Conservation (phyloP, 2,888 invertebrate species). For the Aspidiotus destructor region DNA sequence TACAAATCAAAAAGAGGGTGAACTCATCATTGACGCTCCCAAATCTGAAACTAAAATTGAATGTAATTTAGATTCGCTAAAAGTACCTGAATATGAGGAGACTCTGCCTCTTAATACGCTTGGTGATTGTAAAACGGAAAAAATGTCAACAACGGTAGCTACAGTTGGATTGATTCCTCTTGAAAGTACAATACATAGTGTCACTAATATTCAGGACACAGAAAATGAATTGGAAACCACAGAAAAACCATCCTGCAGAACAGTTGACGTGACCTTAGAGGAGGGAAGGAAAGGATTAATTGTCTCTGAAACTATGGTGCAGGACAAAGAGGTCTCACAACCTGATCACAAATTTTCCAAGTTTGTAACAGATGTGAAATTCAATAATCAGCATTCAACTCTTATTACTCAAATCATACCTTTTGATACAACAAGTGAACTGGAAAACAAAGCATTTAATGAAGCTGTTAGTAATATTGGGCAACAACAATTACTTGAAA, state of each 20-base stretch:
- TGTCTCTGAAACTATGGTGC: conserved; percentile 45
- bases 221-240: conserved; percentile 40
- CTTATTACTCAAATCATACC: conserved; percentile 42
- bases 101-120: conserved; percentile 37
- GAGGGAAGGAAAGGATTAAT: conserved; percentile 41
- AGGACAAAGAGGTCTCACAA: conserved; percentile 50
- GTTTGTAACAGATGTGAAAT: conserved; percentile 37
- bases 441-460: neutral
- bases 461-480: neutral
- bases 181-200: conserved; percentile 50
- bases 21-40: conserved; percentile 5
- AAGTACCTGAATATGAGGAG: conserved; percentile 39
- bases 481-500: conserved; percentile 40
- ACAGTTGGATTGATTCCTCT: conserved; percentile 41
- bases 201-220: conserved; percentile 43
- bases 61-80: conserved; percentile 37
- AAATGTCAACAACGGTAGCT: conserved; percentile 35
- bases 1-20: conserved; percentile 21
- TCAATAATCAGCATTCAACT: conserved; percentile 42
- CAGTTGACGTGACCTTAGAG: conserved; percentile 43
- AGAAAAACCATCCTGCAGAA: conserved; percentile 42
- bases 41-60: conserved; percentile 16
- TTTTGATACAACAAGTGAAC: neutral
- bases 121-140: conserved; percentile 41
- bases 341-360: conserved; percentile 39